Evolutionary conservation across 2,113 vertebrate genomes (phyloP), one percentile per base, ranked within the genome.

Genomic region (Ursus arctos): DNA sequence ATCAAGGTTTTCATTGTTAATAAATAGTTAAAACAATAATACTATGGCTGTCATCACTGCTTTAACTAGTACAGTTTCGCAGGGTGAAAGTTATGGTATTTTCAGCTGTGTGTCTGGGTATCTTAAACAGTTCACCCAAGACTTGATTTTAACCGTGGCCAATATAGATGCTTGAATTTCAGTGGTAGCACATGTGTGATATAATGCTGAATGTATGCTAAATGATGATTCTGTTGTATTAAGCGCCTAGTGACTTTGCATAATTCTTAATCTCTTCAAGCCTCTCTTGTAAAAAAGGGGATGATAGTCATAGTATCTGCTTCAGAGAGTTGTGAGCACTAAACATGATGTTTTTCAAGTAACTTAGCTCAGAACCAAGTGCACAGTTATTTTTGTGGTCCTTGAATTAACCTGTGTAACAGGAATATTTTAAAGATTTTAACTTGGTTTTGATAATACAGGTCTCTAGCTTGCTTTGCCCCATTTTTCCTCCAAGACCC

Each of bases 261-360:
- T 72, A 88, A 82, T 94, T 90, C 74, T 77, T 92, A 69, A 61
- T 94, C 28, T 93, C 51, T 83, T 80, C 36, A 80, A 76, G 15
- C 33, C 40, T 94, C 74, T 28, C 1, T 79, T 94, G 40, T 80
- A 63, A 88, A 69, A 92, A 57, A 53, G 36, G 22, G 65, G 67
- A 67, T 69, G 67, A 13, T 33, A 59, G 36, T 51, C 24, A 65
- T 4, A 16, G 4, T 33, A 49, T 67, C n/a, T 95, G 72, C 65
- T 88, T 82, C 76, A 67, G n/a, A 72, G 53, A 31, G 2, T 24
- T 89, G 18, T 53, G 61, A 83, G 69, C 33, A 21, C 12, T 89
- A 15, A 92, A 40, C 53, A 28, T 53, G n/a, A 69, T 59, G 47
- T 24, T 89, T 91, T 88, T 92, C 33, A 86, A 85, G 47, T 90